Evolutionary conservation across 2,113 vertebrate genomes (phyloP), one percentile per base, ranked within the genome.

Genomic region (Charadrius vociferus): DNA sequence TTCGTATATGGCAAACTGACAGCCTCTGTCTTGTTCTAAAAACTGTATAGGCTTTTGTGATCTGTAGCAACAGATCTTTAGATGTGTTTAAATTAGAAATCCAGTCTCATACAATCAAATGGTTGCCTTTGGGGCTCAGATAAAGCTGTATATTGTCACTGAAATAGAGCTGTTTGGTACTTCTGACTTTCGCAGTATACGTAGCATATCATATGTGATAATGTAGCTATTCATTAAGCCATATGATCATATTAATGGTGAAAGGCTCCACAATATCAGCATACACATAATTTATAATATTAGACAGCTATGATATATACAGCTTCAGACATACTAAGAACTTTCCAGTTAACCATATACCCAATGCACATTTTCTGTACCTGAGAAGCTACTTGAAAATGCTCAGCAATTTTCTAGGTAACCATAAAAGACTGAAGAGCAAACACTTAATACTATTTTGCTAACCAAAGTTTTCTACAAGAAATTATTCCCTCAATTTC

Each of bases 101-200:
- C 55, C 66, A 67, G 85, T 71, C 63, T 93, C 47, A 71, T 43
- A 58, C 79, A 90, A 62, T 34, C 81, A 85, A 92, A 80, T 52
- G 63, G 47, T 71, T 95, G 86, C 94, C 92, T 96, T 92, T 92
- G 86, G 88, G 82, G 86, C 80, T 93, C 94, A 84, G 90, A 79
- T 88, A 86, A 92, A 96, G 75, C 77, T 90, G 27, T 71, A 41
- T 47, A 53, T 63, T 78, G 59, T 88, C 75, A 92, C 80, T 52
- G 94, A 78, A 96, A 96, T 81, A 93, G 63, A 94, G 75, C 56
- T 91, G 80, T 95, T 94, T 59, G 75, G 70, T 92, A 78, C 71
- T 86, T 92, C 49, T 50, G 73, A 67, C 32, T 92, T 91, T 72
- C 61, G 67, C n/a, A 61, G 73, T 32, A 36, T n/a, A 87, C 77